Conservation (phyloP, 2,888 invertebrate species). For the Leptopilina drosophilae region DNA sequence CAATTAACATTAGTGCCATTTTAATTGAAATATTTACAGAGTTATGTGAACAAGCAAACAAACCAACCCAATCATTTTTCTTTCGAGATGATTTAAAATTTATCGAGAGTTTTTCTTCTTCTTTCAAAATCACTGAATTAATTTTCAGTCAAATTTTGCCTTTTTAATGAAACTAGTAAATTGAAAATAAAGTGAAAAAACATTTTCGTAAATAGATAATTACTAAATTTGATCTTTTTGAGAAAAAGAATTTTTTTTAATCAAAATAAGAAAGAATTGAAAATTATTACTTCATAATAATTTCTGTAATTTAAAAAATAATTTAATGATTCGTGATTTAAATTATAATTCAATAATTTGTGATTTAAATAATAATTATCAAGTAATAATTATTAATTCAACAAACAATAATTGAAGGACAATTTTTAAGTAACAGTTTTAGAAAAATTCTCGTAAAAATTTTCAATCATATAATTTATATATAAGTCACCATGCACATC, state of each 20-base stretch:
- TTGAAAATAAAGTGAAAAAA: no score
- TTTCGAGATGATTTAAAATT: conserved; percentile 7
- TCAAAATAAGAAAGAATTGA: no score
- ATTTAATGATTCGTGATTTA: no score
- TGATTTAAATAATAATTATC: no score
- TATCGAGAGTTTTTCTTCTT: not conserved
- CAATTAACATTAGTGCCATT: conserved; percentile 34
- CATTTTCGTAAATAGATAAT: no score
- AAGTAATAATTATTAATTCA: not conserved
- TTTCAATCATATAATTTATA: not conserved
- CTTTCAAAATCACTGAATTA: not conserved
- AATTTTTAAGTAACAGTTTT: not conserved
- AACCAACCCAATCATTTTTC: conserved; percentile 9
- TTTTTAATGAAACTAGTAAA: no score
- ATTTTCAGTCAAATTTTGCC: no score
- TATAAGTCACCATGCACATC: conserved; percentile 34
- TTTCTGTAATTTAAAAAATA: no score
- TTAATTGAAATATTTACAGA: conserved; percentile 36
- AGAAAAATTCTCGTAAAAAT: conserved; percentile 2
- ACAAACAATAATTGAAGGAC: conserved; percentile 31
- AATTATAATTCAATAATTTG: no score
- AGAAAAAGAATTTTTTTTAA: no score
- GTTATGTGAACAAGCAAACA: conserved; percentile 34
- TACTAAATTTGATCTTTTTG: no score
- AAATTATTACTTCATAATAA: no score